Evolutionary conservation across 1,140 invertebrate species (phyloP).

Genomic region (Ceratosolen solmsi): DNA sequence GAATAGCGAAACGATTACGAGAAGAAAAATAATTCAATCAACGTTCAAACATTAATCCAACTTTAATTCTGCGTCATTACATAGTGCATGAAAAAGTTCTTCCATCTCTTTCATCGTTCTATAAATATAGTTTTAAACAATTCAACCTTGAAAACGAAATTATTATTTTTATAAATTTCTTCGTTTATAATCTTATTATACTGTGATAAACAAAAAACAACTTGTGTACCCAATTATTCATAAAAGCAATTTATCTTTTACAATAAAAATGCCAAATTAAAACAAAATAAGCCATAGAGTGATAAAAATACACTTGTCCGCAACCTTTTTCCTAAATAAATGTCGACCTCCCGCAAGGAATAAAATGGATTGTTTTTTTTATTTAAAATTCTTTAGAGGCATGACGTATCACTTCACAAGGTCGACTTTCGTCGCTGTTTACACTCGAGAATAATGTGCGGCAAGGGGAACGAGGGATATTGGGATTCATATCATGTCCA

Average conservation of each 20-base stretch:
- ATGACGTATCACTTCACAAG: constrained; percentile 26
- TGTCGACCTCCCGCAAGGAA: not conserved
- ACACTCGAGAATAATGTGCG: not conserved
- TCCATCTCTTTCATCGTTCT: too few species aligned
- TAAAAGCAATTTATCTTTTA: too few species aligned
- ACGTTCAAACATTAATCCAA: not conserved
- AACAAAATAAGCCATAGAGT: not conserved
- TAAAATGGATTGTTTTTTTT: not conserved
- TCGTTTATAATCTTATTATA: too few species aligned
- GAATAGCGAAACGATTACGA: not conserved
- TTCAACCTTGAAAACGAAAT: too few species aligned
- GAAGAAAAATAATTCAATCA: not conserved
- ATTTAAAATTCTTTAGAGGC: constrained; percentile 45
- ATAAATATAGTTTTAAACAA: too few species aligned
- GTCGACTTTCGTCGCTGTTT: constrained; percentile 19
- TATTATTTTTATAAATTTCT: too few species aligned
- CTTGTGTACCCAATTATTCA: too few species aligned
- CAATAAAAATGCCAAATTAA: too few species aligned
- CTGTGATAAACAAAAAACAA: too few species aligned
- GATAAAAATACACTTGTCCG: not conserved
- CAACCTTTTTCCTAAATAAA: constrained; percentile 11
- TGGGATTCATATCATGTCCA: constrained; percentile 4
- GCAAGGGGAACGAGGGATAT: not conserved
- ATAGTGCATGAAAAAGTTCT: too few species aligned
- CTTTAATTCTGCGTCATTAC: too few species aligned